Base-by-base conservation (phyloP, 2,888 invertebrate species). In the Clostera curtula region DNA sequence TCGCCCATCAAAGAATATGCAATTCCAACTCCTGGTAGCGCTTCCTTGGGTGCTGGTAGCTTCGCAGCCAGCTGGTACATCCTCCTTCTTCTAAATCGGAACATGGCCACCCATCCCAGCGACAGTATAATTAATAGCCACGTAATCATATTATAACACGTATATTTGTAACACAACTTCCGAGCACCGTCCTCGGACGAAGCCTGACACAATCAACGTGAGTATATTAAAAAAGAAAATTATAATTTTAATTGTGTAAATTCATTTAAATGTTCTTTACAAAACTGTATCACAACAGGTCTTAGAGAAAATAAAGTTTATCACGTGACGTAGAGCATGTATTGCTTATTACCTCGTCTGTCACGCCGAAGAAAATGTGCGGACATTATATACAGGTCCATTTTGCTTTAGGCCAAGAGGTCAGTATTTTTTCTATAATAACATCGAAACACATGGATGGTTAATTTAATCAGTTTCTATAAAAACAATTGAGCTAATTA, bases 331-430 rank as follows among this genome's bases (percentile, higher is more conserved):
- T n/a, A n/a, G n/a, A n/a, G n/a, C n/a, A 4, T 19, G 10, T n/a
- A 4, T 27, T 16, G 40, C 31, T 22, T 14, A 16, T 22, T 17
- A 14, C 19, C 15, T 24, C 26, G 34, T 31, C 29, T 33, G 26
- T 31, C 24, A 19, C 24, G 25, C 28, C 11, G 20, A 21, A 18
- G 23, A 30, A 29, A 27, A 30, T 28, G 30, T 8, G 11, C 25
- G n/a, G 15, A 25, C 31, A 39, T 36, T 43, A 33, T 40, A 27
- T 27, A 31, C 34, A 27, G 49, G 19, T 19, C 11, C 19, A n/a
- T n/a, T n/a, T n/a, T n/a, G n/a, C n/a, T n/a, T n/a, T n/a, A n/a
- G n/a, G n/a, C n/a, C n/a, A n/a, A n/a, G n/a, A n/a, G n/a, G n/a
- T n/a, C n/a, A n/a, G n/a, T n/a, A n/a, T n/a, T n/a, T n/a, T n/a